These are phyloP conservation scores for Phyto melanocephala DNA, from an alignment of 2,888 invertebrate genomes.

Conservation along the genomic window DNA sequence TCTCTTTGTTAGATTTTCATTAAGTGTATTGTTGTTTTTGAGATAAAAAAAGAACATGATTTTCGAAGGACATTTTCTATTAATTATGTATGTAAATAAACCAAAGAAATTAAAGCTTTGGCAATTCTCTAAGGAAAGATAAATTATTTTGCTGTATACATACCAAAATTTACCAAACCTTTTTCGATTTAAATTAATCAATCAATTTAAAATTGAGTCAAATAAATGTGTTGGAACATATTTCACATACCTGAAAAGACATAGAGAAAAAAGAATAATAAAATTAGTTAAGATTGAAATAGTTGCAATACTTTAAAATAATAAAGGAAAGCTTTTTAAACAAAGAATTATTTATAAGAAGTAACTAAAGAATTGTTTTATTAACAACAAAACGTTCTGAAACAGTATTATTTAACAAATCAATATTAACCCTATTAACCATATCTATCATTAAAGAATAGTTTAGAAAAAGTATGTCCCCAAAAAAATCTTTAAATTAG, in stretches of 20 bases:
- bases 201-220: neutral
- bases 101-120: conserved; percentile 11
- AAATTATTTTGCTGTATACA: neutral
- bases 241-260: conserved; percentile 34
- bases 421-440: too few species aligned
- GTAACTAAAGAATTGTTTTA: too few species aligned
- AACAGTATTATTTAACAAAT: too few species aligned
- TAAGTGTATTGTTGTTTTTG: neutral
- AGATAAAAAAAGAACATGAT: neutral
- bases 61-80: conserved; percentile 10
- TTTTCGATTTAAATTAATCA: neutral
- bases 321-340: too few species aligned
- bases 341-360: too few species aligned
- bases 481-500: too few species aligned
- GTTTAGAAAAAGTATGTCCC: too few species aligned
- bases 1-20: conserved; percentile 10
- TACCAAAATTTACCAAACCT: conserved; percentile 27
- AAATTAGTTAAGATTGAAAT: neutral
- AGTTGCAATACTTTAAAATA: neutral
- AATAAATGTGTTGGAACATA: neutral
- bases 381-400: too few species aligned
- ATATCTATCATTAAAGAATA: too few species aligned
- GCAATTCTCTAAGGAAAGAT: conserved; percentile 9
- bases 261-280: neutral
- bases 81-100: conserved; percentile 50